Evolutionary conservation across 2,113 vertebrate species (phyloP).

Genomic region (Callipepla californica): DNA sequence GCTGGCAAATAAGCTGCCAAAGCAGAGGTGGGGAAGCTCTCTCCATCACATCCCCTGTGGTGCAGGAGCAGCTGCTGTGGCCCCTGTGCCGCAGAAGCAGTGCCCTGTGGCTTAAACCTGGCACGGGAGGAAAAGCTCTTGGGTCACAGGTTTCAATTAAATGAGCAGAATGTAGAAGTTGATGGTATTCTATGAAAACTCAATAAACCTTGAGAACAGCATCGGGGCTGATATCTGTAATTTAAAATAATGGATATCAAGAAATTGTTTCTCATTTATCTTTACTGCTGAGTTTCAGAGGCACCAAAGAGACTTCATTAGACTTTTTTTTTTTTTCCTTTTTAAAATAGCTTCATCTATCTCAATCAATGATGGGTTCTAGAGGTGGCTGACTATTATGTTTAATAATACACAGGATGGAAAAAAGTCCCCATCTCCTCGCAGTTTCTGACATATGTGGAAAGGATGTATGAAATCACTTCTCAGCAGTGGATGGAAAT

Average conservation of each 20-base stretch:
- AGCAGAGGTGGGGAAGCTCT: not conserved
- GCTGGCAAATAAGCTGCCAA: not conserved
- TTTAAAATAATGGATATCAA: slow-evolving; percentile 86
- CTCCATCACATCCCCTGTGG: accelerated
- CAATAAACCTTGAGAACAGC: slow-evolving; percentile 80
- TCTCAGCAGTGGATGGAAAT: not conserved
- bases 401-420: slow-evolving; percentile 67
- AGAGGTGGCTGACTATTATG: slow-evolving; percentile 80
- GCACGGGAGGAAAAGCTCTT: not conserved
- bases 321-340: slow-evolving; percentile 1
- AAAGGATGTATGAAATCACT: slow-evolving; percentile 7
- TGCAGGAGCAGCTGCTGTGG: too few species aligned
- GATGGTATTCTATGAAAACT: slow-evolving; percentile 77
- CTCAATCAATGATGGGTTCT: slow-evolving; percentile 83
- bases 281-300: slow-evolving; percentile 83
- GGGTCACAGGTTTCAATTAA: slow-evolving; percentile 32
- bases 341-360: slow-evolving; percentile 83
- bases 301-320: slow-evolving; percentile 85
- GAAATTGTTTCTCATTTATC: slow-evolving; percentile 88
- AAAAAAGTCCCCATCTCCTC: not conserved
- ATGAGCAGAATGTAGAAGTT: slow-evolving; percentile 14
- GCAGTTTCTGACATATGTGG: slow-evolving; percentile 8
- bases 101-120: not conserved
- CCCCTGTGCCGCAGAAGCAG: not conserved
- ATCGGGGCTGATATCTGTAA: slow-evolving; percentile 82